Evolutionary conservation across 2,888 invertebrate species (phyloP).

Genomic region (Drosophila mimetica): DNA sequence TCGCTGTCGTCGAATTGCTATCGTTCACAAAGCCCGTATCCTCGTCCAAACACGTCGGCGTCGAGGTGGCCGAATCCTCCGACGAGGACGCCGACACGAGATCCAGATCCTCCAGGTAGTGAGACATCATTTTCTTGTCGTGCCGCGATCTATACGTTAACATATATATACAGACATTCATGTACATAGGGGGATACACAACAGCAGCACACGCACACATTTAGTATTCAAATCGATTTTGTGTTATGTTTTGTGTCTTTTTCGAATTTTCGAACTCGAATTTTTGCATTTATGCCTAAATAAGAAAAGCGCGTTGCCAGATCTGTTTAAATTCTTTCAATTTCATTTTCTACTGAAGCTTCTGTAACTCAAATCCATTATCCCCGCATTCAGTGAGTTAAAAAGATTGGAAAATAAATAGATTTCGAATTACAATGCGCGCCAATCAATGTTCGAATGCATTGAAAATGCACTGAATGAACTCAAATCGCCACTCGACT

Average conservation of each 20-base stretch:
- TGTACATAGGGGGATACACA: slow-evolving; percentile 21
- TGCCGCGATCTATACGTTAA: slow-evolving; percentile 74
- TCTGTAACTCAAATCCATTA: no score
- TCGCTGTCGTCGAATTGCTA: slow-evolving; percentile 34
- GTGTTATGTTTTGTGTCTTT: not conserved
- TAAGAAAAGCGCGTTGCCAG: no score
- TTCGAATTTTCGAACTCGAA: not conserved
- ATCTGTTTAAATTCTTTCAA: no score
- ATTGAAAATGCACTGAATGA: slow-evolving; percentile 19
- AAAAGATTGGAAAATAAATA: no score
- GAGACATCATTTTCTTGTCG: slow-evolving; percentile 67
- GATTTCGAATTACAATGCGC: not conserved
- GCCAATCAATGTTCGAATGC: slow-evolving; percentile 28
- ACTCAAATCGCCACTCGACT: slow-evolving; percentile 4
- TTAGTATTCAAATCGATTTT: slow-evolving; percentile 2
- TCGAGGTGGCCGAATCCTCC: slow-evolving; percentile 31
- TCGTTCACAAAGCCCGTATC: slow-evolving; percentile 71
- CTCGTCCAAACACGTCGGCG: slow-evolving; percentile 51
- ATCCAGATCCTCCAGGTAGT: slow-evolving; percentile 63
- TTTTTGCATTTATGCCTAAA: no score
- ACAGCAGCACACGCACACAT: slow-evolving; percentile 17
- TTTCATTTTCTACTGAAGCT: no score
- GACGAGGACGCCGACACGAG: slow-evolving; percentile 36
- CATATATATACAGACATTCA: slow-evolving; percentile 45
- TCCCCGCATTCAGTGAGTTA: no score